These are phyloP conservation scores for Cebus imitator DNA, from an alignment of 2,113 vertebrate genomes.

Conservation along the genomic window DNA sequence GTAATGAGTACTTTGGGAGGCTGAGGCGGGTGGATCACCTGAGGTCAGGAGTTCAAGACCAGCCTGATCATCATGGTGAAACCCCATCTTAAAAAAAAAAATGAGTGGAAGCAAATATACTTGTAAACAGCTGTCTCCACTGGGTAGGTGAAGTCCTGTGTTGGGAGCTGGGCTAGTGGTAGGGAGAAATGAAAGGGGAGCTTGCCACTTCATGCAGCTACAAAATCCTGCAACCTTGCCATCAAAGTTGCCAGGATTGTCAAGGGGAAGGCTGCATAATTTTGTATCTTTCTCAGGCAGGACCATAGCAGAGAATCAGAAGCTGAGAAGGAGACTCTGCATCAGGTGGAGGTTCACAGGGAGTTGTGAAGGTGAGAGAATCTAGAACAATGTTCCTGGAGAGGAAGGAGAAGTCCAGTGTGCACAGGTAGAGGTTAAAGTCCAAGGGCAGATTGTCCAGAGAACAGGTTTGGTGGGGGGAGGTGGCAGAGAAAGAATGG, in stretches of 20 bases:
- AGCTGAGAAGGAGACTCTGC: neutral
- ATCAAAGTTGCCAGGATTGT: neutral
- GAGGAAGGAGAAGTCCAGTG: neutral
- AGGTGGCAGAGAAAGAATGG: neutral
- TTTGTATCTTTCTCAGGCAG: neutral
- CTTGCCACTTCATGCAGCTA: neutral
- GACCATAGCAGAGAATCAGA: neutral
- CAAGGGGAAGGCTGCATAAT: neutral
- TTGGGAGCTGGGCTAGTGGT: neutral
- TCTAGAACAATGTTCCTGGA: neutral
- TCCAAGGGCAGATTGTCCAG: neutral
- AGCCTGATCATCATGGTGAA: too few relatives aligned
- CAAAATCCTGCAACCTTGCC: too few relatives aligned
- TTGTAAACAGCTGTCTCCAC: neutral
- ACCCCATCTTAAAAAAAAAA: too few relatives aligned
- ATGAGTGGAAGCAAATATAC: neutral
- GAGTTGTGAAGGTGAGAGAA: neutral
- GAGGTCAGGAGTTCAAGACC: too few relatives aligned
- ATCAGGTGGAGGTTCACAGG: neutral
- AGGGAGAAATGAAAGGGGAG: neutral
- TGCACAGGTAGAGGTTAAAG: neutral
- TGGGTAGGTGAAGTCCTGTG: too few relatives aligned
- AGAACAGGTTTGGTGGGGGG: neutral
- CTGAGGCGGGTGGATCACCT: too few relatives aligned
- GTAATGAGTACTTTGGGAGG: neutral